A percentile compares a stretch with the other conserved stretches of the same genome.
These are phyloP conservation scores for Synanthedon tipuliformis DNA, from an alignment of 2,888 invertebrate genomes.

Conservation along the genomic window DNA sequence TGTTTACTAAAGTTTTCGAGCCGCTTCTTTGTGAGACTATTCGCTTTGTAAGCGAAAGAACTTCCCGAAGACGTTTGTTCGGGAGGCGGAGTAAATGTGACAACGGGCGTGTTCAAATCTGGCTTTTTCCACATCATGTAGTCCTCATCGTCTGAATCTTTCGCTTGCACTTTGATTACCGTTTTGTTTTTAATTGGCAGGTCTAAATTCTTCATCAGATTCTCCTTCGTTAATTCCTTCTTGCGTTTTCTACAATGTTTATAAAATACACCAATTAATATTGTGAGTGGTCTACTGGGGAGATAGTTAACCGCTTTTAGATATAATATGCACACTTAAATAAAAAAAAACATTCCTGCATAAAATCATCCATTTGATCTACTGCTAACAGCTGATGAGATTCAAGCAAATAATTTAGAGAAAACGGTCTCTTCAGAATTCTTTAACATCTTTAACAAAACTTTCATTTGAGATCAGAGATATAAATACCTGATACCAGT, in stretches of 20 bases:
- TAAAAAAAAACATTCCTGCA: no score
- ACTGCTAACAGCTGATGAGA: no score
- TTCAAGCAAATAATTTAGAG: no score
- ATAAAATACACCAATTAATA: no score
- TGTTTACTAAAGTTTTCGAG: constrained; percentile 49
- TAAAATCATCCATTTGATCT: no score
- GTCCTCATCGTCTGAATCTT: constrained; percentile 63
- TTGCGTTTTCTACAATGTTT: constrained; percentile 48
- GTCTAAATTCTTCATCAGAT: constrained; percentile 35
- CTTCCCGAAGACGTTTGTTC: constrained; percentile 39
- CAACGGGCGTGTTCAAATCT: constrained; percentile 43
- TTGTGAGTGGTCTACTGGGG: no score
- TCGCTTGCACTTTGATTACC: constrained; percentile 41
- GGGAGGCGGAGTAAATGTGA: constrained; percentile 57
- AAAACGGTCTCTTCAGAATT: no score
- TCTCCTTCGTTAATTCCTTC: constrained; percentile 48
- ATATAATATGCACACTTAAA: no score
- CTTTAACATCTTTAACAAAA: neutral
- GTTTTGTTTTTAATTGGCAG: constrained; percentile 37
- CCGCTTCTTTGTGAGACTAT: constrained; percentile 54
- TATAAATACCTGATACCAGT: constrained; percentile 39
- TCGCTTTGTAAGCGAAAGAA: constrained; percentile 41
- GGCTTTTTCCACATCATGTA: constrained; percentile 64
- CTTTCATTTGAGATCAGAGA: neutral
- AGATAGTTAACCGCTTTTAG: no score